Percentiles rank a stretch among this genome's conserved stretches.
phyloP scores from a whole-genome alignment of 1,140 invertebrate species.

The Anoplolepis gracilipes region DNA sequence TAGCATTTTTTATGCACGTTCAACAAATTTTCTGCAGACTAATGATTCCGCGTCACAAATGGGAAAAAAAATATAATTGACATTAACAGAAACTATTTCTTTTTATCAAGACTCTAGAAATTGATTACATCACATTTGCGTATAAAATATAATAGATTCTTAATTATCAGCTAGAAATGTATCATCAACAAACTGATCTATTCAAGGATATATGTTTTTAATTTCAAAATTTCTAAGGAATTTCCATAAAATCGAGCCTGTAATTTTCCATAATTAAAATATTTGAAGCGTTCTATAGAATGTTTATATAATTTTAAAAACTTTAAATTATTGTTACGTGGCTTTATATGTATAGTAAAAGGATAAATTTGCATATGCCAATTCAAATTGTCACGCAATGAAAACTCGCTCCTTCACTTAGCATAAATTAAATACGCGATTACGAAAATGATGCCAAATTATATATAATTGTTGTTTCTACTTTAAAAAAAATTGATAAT shows the following conservation, averaged over 20 bases:
- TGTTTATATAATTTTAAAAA: background rate
- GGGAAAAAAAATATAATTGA: slow-evolving; percentile 2
- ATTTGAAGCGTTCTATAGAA: background rate
- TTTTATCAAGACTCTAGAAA: slow-evolving; percentile 10
- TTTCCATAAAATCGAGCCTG: background rate
- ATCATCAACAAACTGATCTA: background rate
- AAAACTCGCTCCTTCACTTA: too few relatives aligned
- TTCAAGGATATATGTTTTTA: background rate
- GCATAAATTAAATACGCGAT: too few relatives aligned
- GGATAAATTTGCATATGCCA: too few relatives aligned
- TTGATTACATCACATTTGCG: background rate
- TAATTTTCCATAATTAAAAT: background rate
- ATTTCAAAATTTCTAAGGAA: background rate
- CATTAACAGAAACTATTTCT: background rate
- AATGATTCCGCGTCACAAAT: background rate
- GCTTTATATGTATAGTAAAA: too few relatives aligned
- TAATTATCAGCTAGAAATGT: background rate
- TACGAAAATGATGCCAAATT: too few relatives aligned
- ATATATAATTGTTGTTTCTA: too few relatives aligned
- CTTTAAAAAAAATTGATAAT: too few relatives aligned
- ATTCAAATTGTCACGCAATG: too few relatives aligned
- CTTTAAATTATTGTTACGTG: background rate
- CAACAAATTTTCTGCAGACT: background rate
- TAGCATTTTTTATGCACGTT: slow-evolving; percentile 5
- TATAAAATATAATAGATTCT: background rate